A percentile compares a stretch with the other conserved stretches of the same genome.
phyloP scores from a whole-genome alignment of 2,888 invertebrate genomes.

The Marronus borbonicus region DNA sequence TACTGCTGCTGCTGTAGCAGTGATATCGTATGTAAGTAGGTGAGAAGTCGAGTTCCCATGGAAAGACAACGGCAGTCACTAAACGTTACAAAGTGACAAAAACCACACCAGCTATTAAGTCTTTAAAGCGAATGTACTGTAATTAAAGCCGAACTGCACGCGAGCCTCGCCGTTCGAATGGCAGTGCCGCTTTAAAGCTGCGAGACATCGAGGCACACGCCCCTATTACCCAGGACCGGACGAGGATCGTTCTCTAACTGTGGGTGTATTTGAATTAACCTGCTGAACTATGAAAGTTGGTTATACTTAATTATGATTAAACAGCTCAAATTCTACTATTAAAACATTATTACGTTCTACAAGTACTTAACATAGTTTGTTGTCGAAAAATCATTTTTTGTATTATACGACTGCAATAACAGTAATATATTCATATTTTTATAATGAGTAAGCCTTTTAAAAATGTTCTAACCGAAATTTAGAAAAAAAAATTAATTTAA shows the following conservation, averaged over 20 bases:
- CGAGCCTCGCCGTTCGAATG: slow-evolving; percentile 58
- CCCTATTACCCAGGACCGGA: slow-evolving; percentile 60
- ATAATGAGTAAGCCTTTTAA: no score
- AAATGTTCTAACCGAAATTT: no score
- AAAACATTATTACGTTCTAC: no score
- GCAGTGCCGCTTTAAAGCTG: slow-evolving; percentile 63
- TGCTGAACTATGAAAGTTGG: neutral
- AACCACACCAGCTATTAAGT: slow-evolving; percentile 59
- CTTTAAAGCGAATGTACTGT: slow-evolving; percentile 60
- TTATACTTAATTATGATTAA: no score
- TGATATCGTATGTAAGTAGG: slow-evolving; percentile 46
- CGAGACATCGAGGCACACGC: slow-evolving; percentile 61
- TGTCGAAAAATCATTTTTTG: no score
- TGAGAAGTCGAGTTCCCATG: slow-evolving; percentile 49
- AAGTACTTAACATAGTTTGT: no score
- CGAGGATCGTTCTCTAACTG: slow-evolving; percentile 20
- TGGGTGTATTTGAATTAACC: slow-evolving; percentile 1
- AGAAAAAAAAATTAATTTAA: no score
- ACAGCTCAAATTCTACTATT: no score
- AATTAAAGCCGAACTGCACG: slow-evolving; percentile 60
- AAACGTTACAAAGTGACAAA: slow-evolving; percentile 58
- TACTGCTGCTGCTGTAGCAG: neutral
- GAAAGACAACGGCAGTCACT: slow-evolving; percentile 53
- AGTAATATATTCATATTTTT: no score
- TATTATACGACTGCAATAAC: no score